phyloP scores from a whole-genome alignment of 2,888 invertebrate genomes.

The Eilema depressum region DNA sequence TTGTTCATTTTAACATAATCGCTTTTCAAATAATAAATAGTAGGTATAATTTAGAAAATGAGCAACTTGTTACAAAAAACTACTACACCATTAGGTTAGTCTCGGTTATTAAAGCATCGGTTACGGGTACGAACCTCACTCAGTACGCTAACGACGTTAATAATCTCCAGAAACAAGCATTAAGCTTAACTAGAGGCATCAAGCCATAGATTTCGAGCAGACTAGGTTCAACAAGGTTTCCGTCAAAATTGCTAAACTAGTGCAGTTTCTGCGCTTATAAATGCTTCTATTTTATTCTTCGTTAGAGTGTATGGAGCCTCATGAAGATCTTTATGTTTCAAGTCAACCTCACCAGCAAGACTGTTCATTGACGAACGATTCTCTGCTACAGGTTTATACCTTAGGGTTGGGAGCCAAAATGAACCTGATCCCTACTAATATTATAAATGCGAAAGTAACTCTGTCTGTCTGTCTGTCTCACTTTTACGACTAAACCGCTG shows the following conservation, averaged over 20 bases:
- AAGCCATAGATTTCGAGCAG: neutral
- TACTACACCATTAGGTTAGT: neutral
- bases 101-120: neutral
- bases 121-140: neutral
- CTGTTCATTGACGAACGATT: neutral
- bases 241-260: neutral
- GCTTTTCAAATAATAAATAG: neutral
- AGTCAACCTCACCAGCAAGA: neutral
- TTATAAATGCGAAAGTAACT: too few relatives aligned
- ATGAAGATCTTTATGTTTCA: neutral
- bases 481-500: too few relatives aligned
- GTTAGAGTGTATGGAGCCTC: too few relatives aligned
- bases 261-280: neutral
- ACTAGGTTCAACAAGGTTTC: neutral
- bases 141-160: neutral
- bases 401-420: too few relatives aligned
- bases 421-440: too few relatives aligned
- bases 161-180: constrained; percentile 2
- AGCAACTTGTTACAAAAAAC: neutral
- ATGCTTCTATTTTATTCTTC: neutral
- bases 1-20: neutral
- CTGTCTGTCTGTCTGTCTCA: too few relatives aligned
- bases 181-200: neutral
- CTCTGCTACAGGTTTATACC: neutral
- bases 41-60: neutral